phyloP scores from a whole-genome alignment of 2,113 vertebrate genomes.

The Vanacampus margaritifer region DNA sequence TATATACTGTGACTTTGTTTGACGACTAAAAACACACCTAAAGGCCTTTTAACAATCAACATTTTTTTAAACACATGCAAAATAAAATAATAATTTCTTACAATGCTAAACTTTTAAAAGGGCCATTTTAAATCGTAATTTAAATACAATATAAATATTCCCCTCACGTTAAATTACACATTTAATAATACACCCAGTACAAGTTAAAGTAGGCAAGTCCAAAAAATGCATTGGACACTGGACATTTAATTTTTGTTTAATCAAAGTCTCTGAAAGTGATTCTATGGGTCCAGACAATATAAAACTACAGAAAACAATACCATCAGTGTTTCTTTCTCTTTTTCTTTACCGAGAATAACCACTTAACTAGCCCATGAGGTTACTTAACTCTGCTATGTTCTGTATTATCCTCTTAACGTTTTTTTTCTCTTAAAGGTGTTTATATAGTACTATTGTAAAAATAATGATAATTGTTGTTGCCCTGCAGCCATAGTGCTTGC shows the following conservation, averaged over 20 bases:
- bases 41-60: neutral
- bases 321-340: neutral
- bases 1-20: neutral
- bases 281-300: neutral
- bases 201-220: neutral
- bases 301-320: neutral
- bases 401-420: neutral
- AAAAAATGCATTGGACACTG: neutral
- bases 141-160: neutral
- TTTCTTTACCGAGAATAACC: neutral
- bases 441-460: neutral
- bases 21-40: neutral
- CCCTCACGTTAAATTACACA: neutral
- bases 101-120: neutral
- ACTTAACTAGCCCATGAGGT: neutral
- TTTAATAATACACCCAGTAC: neutral
- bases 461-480: neutral
- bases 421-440: constrained; percentile 1
- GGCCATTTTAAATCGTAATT: neutral
- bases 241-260: neutral
- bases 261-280: neutral
- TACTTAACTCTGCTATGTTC: neutral
- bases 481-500: neutral
- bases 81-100: too few relatives aligned
- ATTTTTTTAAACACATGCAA: too few relatives aligned